Evolutionary conservation across 2,113 vertebrate genomes (phyloP).

Genomic region (Circaetus gallicus): DNA sequence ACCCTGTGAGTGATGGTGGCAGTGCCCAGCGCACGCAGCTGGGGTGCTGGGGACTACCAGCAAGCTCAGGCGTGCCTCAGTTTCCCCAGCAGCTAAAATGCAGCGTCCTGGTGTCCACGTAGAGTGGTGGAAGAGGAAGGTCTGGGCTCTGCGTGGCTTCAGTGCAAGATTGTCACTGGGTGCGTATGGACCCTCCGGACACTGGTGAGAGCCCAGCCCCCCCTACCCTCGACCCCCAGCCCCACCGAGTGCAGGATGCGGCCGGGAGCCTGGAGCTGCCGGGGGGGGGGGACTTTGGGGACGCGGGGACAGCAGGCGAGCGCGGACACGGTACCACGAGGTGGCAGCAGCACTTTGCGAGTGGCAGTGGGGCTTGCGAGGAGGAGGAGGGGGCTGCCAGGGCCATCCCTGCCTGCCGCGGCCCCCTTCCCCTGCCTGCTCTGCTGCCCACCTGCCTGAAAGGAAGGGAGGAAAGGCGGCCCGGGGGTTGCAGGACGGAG

Average conservation of each 20-base stretch:
- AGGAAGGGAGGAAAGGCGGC: background rate
- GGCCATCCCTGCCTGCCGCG: background rate
- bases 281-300: background rate
- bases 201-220: background rate
- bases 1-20: background rate
- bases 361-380: background rate
- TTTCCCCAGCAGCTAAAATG: background rate
- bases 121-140: too few relatives aligned
- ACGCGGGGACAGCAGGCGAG: background rate
- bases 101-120: accelerated
- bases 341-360: background rate
- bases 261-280: background rate
- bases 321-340: background rate
- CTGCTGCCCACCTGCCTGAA: background rate
- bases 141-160: background rate
- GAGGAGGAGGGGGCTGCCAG: too few relatives aligned
- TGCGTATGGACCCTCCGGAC: background rate
- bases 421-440: background rate
- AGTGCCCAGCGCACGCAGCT: too few relatives aligned
- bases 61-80: background rate
- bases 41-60: background rate
- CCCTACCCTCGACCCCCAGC: background rate
- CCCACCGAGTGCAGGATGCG: background rate
- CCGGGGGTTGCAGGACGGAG: background rate
- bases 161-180: background rate